phyloP scores from a whole-genome alignment of 1,140 invertebrate genomes.

The Zaprionus davidi region DNA sequence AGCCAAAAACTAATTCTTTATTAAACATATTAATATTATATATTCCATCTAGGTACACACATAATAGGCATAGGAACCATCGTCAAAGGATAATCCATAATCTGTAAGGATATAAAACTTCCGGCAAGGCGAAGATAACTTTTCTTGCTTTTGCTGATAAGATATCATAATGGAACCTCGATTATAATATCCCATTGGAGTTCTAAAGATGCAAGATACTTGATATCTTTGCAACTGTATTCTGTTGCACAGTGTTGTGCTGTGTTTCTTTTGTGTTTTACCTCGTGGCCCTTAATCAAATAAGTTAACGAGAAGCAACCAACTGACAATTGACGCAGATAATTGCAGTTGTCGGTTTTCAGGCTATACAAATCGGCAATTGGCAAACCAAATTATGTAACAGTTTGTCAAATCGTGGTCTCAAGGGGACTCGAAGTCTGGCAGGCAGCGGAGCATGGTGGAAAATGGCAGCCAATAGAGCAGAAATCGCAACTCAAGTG shows the following conservation, averaged over 20 bases:
- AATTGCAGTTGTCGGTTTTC: conserved; percentile 53
- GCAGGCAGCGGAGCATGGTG: conserved; percentile 62
- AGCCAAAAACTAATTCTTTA: too few relatives aligned
- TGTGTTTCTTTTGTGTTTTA: conserved; percentile 10
- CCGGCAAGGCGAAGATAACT: too few relatives aligned
- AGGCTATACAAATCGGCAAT: conserved; percentile 61
- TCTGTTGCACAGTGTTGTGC: not conserved
- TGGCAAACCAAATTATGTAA: conserved; percentile 71
- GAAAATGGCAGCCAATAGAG: conserved; percentile 73
- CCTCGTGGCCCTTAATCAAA: conserved; percentile 68
- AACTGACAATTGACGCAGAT: conserved; percentile 78
- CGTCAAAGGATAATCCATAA: too few relatives aligned
- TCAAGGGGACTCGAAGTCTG: conserved; percentile 19
- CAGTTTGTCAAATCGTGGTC: conserved; percentile 56
- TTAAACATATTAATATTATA: too few relatives aligned
- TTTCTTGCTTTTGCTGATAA: too few relatives aligned
- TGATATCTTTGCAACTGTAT: not conserved
- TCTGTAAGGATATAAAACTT: too few relatives aligned
- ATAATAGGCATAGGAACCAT: too few relatives aligned
- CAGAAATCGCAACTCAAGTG: conserved; percentile 79
- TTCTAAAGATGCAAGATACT: too few relatives aligned
- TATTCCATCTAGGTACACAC: too few relatives aligned
- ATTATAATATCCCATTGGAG: too few relatives aligned
- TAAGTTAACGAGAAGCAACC: conserved; percentile 75
- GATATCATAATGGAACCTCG: too few relatives aligned